A percentile compares a stretch with the other conserved stretches of the same genome.
These are phyloP conservation scores for Tortricodes alternella DNA, from an alignment of 2,888 invertebrate species.

Conservation along the genomic window DNA sequence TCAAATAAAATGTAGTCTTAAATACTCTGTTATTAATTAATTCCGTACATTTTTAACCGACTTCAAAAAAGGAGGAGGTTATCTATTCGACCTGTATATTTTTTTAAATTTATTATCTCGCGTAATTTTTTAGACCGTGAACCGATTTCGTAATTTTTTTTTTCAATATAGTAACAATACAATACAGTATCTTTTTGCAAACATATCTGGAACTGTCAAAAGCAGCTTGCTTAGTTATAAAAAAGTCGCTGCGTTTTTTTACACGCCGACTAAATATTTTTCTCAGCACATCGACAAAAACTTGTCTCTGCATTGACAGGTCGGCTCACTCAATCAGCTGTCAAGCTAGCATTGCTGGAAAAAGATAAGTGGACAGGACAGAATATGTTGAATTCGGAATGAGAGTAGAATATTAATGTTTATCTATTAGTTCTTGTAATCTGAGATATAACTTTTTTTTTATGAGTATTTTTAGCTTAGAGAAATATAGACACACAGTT, in stretches of 20 bases:
- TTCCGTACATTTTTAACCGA: no score
- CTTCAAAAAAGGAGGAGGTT: no score
- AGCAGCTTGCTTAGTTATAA: background rate
- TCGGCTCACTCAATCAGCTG: conserved; percentile 29
- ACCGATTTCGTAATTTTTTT: background rate
- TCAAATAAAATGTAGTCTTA: no score
- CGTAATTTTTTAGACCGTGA: no score
- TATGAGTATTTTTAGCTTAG: background rate
- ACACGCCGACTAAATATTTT: background rate
- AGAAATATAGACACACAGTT: no score
- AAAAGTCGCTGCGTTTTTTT: background rate
- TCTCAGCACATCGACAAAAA: conserved; percentile 7
- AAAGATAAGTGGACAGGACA: conserved; percentile 13
- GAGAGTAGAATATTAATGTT: background rate
- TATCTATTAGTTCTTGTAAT: background rate
- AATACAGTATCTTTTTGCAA: background rate
- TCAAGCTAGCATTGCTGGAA: conserved; percentile 13
- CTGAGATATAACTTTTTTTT: background rate
- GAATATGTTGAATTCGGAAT: conserved; percentile 6
- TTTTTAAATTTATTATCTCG: no score
- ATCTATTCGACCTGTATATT: no score
- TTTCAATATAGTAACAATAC: background rate
- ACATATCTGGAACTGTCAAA: background rate
- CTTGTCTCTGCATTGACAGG: conserved; percentile 8
- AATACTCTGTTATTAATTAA: no score